These are phyloP conservation scores for Drosophila diplacantha DNA, from an alignment of 2,888 invertebrate species.

Conservation along the genomic window DNA sequence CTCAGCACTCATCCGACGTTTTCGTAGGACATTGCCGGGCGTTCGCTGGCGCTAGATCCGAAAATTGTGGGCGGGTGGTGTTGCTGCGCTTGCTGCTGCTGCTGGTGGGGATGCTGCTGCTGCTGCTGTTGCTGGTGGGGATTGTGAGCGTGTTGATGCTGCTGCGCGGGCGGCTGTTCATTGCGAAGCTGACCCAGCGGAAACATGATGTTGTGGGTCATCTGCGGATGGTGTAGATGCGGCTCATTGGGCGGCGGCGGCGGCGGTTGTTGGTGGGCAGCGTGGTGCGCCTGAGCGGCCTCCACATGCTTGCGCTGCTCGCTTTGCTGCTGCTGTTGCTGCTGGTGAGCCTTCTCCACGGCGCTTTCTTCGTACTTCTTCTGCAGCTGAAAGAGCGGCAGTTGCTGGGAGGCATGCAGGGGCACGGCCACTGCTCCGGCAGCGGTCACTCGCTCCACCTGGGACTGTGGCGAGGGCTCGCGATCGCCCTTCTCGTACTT, in stretches of 20 bases:
- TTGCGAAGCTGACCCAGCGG: conserved; percentile 74
- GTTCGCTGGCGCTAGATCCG: conserved; percentile 66
- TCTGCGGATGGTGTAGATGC: conserved; percentile 75
- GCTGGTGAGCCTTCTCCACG: conserved; percentile 75
- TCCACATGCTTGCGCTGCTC: conserved; percentile 75
- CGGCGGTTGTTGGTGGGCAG: conserved; percentile 74
- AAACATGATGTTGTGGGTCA: conserved; percentile 77
- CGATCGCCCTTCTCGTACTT: conserved; percentile 75
- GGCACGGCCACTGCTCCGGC: conserved; percentile 51
- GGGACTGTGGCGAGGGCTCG: conserved; percentile 74
- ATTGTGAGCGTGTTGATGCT: conserved; percentile 72
- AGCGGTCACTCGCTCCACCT: conserved; percentile 65
- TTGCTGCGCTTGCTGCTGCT: conserved; percentile 59
- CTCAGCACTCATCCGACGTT: conserved; percentile 77
- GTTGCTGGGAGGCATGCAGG: conserved; percentile 72
- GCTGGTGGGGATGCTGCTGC: conserved; percentile 61
- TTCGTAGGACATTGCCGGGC: conserved; percentile 75
- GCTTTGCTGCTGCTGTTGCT: conserved; percentile 58
- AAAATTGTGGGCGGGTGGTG: conserved; percentile 70
- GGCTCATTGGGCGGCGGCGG: conserved; percentile 75
- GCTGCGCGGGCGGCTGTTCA: conserved; percentile 67
- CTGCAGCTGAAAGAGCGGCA: conserved; percentile 74
- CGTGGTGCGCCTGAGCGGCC: conserved; percentile 71
- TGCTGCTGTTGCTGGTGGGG: conserved; percentile 73
- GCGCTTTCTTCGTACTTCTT: conserved; percentile 75